Evolutionary conservation across 2,113 vertebrate genomes (phyloP), one percentile per base, ranked within the genome.

Genomic region (Lipotes vexillifer): DNA sequence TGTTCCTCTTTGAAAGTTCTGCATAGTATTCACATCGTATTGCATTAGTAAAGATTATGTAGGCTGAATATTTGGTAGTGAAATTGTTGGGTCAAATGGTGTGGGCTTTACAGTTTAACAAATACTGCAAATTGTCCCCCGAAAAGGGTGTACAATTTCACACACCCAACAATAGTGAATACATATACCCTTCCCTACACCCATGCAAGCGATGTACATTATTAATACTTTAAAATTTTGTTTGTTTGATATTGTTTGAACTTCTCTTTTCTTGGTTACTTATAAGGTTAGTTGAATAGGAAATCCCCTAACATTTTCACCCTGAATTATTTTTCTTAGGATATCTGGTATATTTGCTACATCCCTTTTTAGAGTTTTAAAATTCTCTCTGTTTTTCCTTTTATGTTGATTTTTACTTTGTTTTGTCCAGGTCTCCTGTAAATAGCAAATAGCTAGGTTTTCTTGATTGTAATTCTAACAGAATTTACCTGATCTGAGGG

Each of bases 21-120:
- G 23, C 29, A 36, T 38, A 66, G 55, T 31, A 63, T 69, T 93
- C 71, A n/a, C n/a, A 52, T 17, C 90, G 31, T 2, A 59, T 31
- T 49, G 21, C n/a, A 23, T 29, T 21, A 59, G 61, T 31, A 55
- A 31, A 83, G 52, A 61, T 15, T 41, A 44, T 55, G 10, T 33
- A 63, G 59, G 36, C 18, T 38, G 52, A 59, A 46, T 57, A 31
- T 11, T 33, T 82, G 7, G 15, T 12, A 6, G 55, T 86, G 63
- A 59, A 80, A 61, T 71, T 81, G 31, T 61, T 85, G 65, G n/a
- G 46, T 85, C 72, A 93, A 82, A 84, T 61, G 31, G 27, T 36
- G 33, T 41, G 20, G 55, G 65, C 12, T 59, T 96, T 96, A 80
- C 92, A 86, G 90, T 97, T 87, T 59, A 78, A 92, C 91, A 27